A percentile compares a stretch with the other conserved stretches of the same genome.
Conservation (phyloP, 2,113 vertebrate genomes). For the Motacilla tschutschensis region DNA sequence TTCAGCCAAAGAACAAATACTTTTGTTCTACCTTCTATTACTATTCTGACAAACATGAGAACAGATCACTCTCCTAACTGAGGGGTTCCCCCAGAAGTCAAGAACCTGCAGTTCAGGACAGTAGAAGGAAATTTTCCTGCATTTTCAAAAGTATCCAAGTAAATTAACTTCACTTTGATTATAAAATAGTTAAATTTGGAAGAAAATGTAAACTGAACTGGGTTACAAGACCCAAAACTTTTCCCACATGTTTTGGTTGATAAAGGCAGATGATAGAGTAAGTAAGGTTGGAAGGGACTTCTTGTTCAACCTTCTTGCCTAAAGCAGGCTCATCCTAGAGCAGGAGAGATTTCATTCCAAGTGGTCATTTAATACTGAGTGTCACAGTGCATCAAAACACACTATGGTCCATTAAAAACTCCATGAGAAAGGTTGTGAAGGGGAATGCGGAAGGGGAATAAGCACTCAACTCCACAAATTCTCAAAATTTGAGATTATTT, state of each 20-base stretch:
- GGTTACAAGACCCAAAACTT: background rate
- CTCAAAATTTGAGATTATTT: background rate
- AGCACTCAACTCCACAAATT: background rate
- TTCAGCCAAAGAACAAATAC: background rate
- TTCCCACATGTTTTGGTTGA: background rate
- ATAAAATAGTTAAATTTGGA: background rate
- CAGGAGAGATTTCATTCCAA: background rate
- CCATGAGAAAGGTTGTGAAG: fast-evolving
- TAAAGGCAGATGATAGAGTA: background rate
- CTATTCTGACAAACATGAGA: background rate
- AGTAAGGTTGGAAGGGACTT: background rate
- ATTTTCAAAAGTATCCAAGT: background rate
- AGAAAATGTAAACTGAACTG: background rate
- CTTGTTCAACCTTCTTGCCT: background rate
- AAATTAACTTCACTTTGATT: background rate
- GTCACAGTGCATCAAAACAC: background rate
- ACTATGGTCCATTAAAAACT: background rate
- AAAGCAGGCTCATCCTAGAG: background rate
- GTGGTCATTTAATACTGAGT: background rate
- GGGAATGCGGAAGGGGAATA: background rate
- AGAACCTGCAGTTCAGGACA: background rate
- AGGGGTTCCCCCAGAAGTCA: background rate
- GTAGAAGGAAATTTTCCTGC: background rate
- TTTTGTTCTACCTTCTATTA: background rate
- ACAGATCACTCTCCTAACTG: background rate